Base-by-base conservation (phyloP, 2,888 invertebrate genomes). In the Glomeris marginata region DNA sequence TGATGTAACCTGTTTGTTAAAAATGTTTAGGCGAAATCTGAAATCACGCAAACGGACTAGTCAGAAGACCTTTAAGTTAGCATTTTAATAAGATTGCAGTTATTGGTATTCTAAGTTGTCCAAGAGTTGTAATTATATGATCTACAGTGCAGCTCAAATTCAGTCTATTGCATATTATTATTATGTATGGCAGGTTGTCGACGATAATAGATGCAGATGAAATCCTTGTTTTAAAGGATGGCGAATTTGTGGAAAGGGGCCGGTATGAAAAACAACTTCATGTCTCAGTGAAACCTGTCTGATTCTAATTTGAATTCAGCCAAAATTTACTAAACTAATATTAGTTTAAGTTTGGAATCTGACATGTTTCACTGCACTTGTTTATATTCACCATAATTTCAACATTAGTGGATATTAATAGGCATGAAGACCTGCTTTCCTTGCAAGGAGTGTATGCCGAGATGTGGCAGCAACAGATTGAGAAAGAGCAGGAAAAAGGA, bases 131-230 rank as follows among this genome's bases (percentile, higher is more conserved):
- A 28, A 28, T 28, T n/a, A n/a, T n/a, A n/a, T n/a, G n/a, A n/a
- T n/a, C n/a, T n/a, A n/a, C n/a, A n/a, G n/a, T n/a, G n/a, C n/a
- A n/a, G n/a, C n/a, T n/a, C n/a, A n/a, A n/a, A n/a, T n/a, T n/a
- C n/a, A n/a, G n/a, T n/a, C n/a, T n/a, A n/a, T n/a, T n/a, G n/a
- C n/a, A n/a, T n/a, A n/a, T n/a, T n/a, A n/a, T n/a, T n/a, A n/a
- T n/a, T n/a, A n/a, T n/a, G n/a, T n/a, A n/a, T 8, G 41, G 2
- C 38, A 54, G 90, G 50, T 67, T 97, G 43, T 94, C 94, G 0
- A 97, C 95, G 0, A 79, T 97, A 52, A 87, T 92, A 56, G 84
- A 94, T 66, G 91, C 92, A 0, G 85, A 95, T 70, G 84, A 90
- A 68, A 97, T 97, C 61, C 69, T 95, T 5, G 95, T 97, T 1